Evolutionary conservation across 2,797 vertebrate species (phyloP), one percentile per base, ranked within the genome.

Genomic region (Ptychobarbus kaznakovi): DNA sequence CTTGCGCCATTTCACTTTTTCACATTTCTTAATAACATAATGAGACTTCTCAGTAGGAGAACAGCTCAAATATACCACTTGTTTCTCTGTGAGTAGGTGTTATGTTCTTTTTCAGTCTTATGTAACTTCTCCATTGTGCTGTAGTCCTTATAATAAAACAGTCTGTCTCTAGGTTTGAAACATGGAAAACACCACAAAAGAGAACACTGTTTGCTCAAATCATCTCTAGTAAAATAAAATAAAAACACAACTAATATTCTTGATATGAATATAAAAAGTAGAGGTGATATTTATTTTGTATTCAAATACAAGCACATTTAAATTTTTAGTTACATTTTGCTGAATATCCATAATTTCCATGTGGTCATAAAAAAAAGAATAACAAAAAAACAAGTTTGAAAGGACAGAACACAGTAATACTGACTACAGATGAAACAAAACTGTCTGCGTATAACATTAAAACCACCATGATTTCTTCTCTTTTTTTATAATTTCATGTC

Each of bases 41-140:
- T 78, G 63, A 75, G 78, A 40, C 78, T 75, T 38, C 51, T 56
- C 56, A 20, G 28, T 18, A 87, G 66, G 56, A 74, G 58, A 83
- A 49, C 22, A 40, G 56, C 51, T 51, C n/a, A 81, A 82, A 84
- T 70, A 83, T 61, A 38, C 22, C 81, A 81, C n/a, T 82, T 38
- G 42, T 81, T 58, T 79, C 69, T 80, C 28, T 51, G 81, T 84
- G 78, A 84, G 78, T 20, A 81, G 80, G 63, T 80, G 80, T 84
- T 75, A 35, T 53, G 80, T 78, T 81, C 82, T 83, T 81, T 87
- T 65, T 81, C 72, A 68, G 22, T 81, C 66, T 88, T 85, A 73
- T 81, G 66, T 84, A 87, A 73, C 40, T 87, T 83, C 77, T 49
- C 70, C 81, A 87, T 81, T 80, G 83, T 78, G 85, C 80, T 80